A percentile compares a stretch with the other conserved stretches of the same genome.
Conservation (phyloP, 2,113 vertebrate genomes). For the Chrysemys picta region DNA sequence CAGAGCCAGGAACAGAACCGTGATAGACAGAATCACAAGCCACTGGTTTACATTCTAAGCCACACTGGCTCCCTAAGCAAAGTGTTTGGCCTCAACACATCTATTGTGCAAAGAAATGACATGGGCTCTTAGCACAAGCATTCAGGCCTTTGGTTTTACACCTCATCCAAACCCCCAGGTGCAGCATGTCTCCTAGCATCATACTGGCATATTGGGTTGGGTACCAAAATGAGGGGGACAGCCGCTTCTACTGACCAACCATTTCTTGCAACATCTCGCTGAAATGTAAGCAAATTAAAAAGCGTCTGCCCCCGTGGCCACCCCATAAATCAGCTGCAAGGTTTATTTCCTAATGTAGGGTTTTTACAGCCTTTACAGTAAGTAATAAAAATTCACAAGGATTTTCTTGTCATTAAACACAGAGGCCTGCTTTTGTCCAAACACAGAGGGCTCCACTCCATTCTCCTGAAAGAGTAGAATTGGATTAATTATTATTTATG, state of each 20-base stretch:
- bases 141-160: background rate
- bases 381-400: conserved; percentile 16
- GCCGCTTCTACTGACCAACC: background rate
- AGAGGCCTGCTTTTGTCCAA: background rate
- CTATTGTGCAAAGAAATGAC: background rate
- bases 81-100: background rate
- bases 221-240: background rate
- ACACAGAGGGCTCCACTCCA: background rate
- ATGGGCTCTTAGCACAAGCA: background rate
- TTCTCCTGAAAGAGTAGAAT: conserved; percentile 17
- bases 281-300: accelerated
- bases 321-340: background rate
- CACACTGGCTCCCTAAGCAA: background rate
- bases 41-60: background rate
- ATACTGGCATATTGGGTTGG: background rate
- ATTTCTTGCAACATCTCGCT: background rate
- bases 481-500: conserved; percentile 58
- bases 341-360: background rate
- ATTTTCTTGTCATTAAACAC: conserved; percentile 31
- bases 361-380: conserved; percentile 29
- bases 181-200: background rate
- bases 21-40: background rate
- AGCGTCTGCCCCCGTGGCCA: accelerated
- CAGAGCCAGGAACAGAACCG: background rate
- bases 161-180: background rate